Conservation (phyloP, 2,797 vertebrate genomes). For the Hirundo rustica region DNA sequence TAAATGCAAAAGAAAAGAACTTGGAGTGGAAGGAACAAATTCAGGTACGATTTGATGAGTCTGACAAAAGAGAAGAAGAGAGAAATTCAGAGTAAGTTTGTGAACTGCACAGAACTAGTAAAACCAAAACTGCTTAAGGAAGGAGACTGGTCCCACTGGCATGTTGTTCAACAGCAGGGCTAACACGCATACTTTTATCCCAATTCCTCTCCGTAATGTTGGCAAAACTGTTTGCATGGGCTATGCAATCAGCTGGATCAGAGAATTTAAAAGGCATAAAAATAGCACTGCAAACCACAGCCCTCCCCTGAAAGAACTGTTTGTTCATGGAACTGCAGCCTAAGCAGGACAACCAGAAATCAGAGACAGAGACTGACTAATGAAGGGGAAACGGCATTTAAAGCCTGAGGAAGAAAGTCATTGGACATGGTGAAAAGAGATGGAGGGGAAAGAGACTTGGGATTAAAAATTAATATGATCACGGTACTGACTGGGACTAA, state of each 20-base stretch:
- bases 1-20: background rate
- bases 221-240: background rate
- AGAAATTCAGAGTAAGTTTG: background rate
- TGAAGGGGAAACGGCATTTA: background rate
- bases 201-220: rapidly evolving
- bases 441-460: background rate
- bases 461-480: background rate
- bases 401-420: background rate
- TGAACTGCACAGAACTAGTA: background rate
- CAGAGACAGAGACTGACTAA: background rate
- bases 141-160: background rate
- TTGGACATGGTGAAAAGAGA: background rate
- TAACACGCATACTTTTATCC: background rate
- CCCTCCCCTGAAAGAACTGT: background rate
- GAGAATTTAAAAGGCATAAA: background rate
- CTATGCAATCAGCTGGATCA: background rate
- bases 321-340: background rate
- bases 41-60: background rate
- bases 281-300: background rate
- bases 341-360: background rate
- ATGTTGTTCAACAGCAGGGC: background rate
- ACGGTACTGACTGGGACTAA: background rate
- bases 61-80: background rate
- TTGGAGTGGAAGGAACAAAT: background rate
- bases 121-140: background rate